Base-by-base conservation (phyloP, 1,140 invertebrate species). In the Zaprionus vittiger region DNA sequence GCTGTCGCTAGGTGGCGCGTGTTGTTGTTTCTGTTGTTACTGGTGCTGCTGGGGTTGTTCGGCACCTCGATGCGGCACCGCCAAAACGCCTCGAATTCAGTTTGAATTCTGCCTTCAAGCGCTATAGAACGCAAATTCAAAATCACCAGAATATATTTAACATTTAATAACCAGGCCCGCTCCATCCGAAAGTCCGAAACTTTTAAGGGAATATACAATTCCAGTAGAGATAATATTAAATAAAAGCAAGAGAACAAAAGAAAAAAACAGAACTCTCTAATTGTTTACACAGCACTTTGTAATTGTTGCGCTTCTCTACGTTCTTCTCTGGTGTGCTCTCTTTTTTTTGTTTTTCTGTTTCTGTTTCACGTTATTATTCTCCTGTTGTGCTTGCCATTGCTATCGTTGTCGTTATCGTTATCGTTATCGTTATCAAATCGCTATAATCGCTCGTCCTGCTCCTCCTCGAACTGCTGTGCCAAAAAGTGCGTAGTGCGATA, bases 71-170 rank as follows among this genome's bases (percentile, higher is more conserved):
- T 37, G 41, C 34, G 75, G 69, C 67, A 66, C 57, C 79, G 79
- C 73, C 85, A 89, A 89, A 89, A 90, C 85, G 63, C 73, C 60
- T 64, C 62, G 69, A 90, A 80, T 74, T 90, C 86, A 90, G 85
- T 90, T 85, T 85, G 79, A 90, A 90, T 90, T 90, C 79, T 90
- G 73, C 79, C 71, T 90, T 90, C 82, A 82, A 90, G 85, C 85
- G 82, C 73, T 73, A 62, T 90, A 90, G 85, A 90, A 90, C 85
- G 73, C 26, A 59, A 54, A 22, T 49, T 52, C 15, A 28, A 41
- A 73, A 77, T 24, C 20, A 5, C 47, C 6, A 20, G n/a, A 49
- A 34, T 34, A 34, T 9, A 17, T 24, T 24, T 0, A 5, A 24
- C 24, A 24, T 5, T 5, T 2, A 28, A 7, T 49, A 17, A 17